Evolutionary conservation across 2,113 vertebrate species (phyloP), one percentile per base, ranked within the genome.

Genomic region (Cricetomys ansorgei): DNA sequence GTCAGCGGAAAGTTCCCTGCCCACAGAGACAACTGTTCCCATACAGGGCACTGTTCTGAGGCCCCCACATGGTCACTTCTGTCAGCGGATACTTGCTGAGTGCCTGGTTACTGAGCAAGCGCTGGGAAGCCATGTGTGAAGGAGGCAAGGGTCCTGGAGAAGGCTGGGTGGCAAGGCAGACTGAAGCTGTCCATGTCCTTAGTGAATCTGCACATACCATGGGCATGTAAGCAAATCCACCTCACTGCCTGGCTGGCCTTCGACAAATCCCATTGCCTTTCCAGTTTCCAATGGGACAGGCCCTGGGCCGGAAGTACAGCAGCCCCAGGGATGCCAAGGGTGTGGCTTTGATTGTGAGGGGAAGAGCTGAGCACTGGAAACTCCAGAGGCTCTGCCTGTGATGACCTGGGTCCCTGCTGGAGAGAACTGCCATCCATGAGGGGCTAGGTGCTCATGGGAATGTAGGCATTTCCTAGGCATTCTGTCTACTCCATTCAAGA

Each of bases 401-500:
- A 29, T 19, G 64, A 37, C 27, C 85, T 27, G 19, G 67, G 48
- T n/a, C 50, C 43, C 13, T 3, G 4, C 0, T 25, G 11, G 10
- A 37, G 11, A 76, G 19, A 31, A 31, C n/a, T 0, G 9, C 27
- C 64, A 23, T n/a, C 21, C 37, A 15, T n/a, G 45, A 86, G 34
- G 19, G 29, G 3, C 57, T 64, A 13, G 76, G 55, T 34, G 25
- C 6, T 10, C 13, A 10, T 2, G 48, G 59, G 62, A 53, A 31
- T 23, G 0, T 0, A 0, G 27, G 40, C 19, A 34, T 11, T 57
- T 37, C 10, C 1, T 8, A 7, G 76, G 50, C 85, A 31, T 13
- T 25, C 2, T 1, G 10, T 27, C 1, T 13, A 0, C 79, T 19
- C 37, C 7, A 3, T 29, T 91, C 53, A 43, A 84, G 37, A 73